These are phyloP conservation scores for Geodia barretti DNA, from an alignment of 37 sponge, comb jelly and placozoan genomes.

Conservation along the genomic window DNA sequence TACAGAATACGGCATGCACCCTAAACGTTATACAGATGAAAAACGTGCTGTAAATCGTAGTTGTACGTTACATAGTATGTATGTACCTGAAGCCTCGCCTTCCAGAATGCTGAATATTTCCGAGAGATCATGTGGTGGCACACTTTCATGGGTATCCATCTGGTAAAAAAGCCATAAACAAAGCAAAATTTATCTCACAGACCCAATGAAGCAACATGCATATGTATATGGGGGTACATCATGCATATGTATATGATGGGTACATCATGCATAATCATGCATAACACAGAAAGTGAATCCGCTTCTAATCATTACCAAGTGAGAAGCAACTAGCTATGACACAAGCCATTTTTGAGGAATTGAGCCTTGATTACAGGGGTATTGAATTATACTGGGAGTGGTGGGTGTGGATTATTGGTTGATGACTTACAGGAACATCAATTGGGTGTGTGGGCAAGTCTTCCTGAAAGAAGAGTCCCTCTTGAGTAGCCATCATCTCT, in stretches of 20 bases:
- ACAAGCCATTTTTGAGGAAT: no score
- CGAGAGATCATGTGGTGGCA: not conserved
- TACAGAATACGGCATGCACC: no score
- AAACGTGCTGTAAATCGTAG: no score
- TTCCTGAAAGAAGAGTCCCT: conserved; percentile 3
- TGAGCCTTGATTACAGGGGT: no score
- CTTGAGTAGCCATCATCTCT: conserved; percentile 5
- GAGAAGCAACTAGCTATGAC: no score
- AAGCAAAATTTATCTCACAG: not conserved
- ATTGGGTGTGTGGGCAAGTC: not conserved
- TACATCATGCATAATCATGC: no score
- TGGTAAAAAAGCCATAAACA: not conserved
- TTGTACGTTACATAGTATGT: no score
- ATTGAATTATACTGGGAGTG: no score
- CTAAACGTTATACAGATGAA: no score
- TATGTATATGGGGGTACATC: not conserved
- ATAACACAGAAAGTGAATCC: no score
- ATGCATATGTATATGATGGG: not conserved
- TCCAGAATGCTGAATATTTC: conserved; percentile 31
- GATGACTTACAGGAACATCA: conserved; percentile 19
- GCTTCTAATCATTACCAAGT: no score
- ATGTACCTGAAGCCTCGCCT: conserved; percentile 8
- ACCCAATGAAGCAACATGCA: not conserved
- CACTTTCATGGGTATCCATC: conserved; percentile 35
- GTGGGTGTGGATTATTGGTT: not conserved